phyloP scores from a whole-genome alignment of 2,888 invertebrate species.

The Pocota personata region DNA sequence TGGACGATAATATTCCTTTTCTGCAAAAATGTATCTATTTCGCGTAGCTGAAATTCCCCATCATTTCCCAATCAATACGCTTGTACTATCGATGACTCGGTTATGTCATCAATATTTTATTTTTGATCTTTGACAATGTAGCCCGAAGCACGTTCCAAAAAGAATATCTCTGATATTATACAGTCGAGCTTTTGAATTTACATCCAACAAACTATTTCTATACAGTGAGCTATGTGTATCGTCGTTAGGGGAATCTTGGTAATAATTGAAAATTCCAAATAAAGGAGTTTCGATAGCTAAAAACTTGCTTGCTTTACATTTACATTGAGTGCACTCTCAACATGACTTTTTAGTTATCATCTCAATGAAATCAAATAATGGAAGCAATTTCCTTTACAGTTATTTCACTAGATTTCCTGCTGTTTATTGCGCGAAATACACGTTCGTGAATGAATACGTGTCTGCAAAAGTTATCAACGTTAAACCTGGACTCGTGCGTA shows the following conservation, averaged over 20 bases:
- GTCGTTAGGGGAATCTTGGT: not conserved
- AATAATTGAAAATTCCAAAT: slow-evolving; percentile 13
- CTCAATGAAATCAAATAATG: not conserved
- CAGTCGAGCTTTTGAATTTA: not conserved
- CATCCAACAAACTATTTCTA: not conserved
- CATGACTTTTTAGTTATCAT: not conserved
- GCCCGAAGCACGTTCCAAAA: not conserved
- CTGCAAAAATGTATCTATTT: not conserved
- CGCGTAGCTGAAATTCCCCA: not conserved
- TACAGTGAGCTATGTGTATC: not conserved
- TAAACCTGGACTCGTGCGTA: not conserved
- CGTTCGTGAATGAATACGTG: not conserved
- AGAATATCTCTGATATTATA: not conserved
- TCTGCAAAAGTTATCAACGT: not conserved
- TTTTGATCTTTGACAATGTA: slow-evolving; percentile 1
- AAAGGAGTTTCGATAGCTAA: not conserved
- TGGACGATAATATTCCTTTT: not conserved
- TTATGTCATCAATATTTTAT: not conserved
- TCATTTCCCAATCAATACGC: not conserved
- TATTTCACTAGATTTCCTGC: not conserved
- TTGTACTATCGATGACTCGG: not conserved
- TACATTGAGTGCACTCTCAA: not conserved
- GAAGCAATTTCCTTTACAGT: slow-evolving; percentile 3
- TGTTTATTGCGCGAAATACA: not conserved
- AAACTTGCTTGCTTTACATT: not conserved